phyloP scores from a whole-genome alignment of 2,888 invertebrate genomes.

The Hemicrepidius hirtus region DNA sequence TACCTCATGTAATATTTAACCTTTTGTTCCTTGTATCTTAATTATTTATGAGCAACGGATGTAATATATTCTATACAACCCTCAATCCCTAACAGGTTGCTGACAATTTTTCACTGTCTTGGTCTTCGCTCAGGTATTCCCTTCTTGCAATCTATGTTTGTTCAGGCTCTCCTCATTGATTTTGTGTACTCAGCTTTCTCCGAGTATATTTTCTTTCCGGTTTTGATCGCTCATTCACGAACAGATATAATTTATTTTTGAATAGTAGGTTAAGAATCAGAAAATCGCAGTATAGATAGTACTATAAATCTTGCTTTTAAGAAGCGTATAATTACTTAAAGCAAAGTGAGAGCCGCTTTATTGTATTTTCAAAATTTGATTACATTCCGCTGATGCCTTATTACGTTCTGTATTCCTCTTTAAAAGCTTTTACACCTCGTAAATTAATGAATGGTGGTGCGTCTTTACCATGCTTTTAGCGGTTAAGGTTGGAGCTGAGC shows the following conservation, averaged over 20 bases:
- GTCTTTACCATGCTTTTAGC: slow-evolving; percentile 24
- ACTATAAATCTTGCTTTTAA: neutral
- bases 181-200: neutral
- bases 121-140: neutral
- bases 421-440: slow-evolving; percentile 23
- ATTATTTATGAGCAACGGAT: too few relatives aligned
- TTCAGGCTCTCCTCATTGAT: neutral
- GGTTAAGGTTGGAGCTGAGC: slow-evolving; percentile 2
- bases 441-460: slow-evolving; percentile 15
- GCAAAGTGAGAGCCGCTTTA: slow-evolving; percentile 4
- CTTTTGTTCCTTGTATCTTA: too few relatives aligned
- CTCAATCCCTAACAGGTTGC: too few relatives aligned
- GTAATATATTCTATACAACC: too few relatives aligned
- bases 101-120: neutral
- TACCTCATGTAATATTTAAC: too few relatives aligned
- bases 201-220: too few relatives aligned
- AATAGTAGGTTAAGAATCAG: too few relatives aligned
- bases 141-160: neutral
- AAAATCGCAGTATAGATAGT: too few relatives aligned
- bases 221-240: too few relatives aligned
- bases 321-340: neutral
- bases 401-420: slow-evolving; percentile 8
- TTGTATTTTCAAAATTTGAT: slow-evolving; percentile 21
- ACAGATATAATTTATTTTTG: too few relatives aligned
- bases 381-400: slow-evolving; percentile 1